These are phyloP conservation scores for Zingel zingel DNA, from an alignment of 2,113 vertebrate species.

Conservation along the genomic window DNA sequence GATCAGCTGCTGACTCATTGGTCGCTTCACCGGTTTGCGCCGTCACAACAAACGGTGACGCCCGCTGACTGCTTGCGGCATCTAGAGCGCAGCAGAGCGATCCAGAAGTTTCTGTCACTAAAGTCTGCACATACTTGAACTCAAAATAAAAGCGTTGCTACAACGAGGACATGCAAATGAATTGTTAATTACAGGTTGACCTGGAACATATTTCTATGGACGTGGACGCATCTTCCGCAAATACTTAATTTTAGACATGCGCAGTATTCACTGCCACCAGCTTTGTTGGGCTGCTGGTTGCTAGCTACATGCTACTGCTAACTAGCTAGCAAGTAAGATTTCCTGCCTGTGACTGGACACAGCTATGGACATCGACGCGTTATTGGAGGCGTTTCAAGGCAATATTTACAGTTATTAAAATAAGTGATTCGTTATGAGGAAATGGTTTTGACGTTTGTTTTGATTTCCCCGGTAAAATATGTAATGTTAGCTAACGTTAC, in stretches of 20 bases:
- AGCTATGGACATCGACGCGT: slow-evolving; percentile 91
- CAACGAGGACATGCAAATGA: neutral
- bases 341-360: slow-evolving; percentile 75
- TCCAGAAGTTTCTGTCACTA: slow-evolving; percentile 26
- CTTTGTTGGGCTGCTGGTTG: slow-evolving; percentile 60
- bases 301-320: slow-evolving; percentile 80
- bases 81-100: neutral
- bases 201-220: neutral
- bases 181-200: slow-evolving; percentile 27
- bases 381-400: slow-evolving; percentile 93
- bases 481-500: slow-evolving; percentile 52
- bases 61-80: slow-evolving; percentile 40
- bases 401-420: slow-evolving; percentile 56
- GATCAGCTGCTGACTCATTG: slow-evolving; percentile 81
- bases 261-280: slow-evolving; percentile 47
- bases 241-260: slow-evolving; percentile 62
- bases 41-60: slow-evolving; percentile 76
- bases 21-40: slow-evolving; percentile 69
- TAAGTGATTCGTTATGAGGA: neutral
- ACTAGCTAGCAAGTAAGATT: slow-evolving; percentile 75
- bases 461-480: neutral
- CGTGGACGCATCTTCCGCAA: slow-evolving; percentile 52
- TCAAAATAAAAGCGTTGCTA: neutral
- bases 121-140: neutral
- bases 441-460: neutral